Evolutionary conservation across 2,797 vertebrate genomes (phyloP).

Genomic region (Schizopygopsis malacanthus): DNA sequence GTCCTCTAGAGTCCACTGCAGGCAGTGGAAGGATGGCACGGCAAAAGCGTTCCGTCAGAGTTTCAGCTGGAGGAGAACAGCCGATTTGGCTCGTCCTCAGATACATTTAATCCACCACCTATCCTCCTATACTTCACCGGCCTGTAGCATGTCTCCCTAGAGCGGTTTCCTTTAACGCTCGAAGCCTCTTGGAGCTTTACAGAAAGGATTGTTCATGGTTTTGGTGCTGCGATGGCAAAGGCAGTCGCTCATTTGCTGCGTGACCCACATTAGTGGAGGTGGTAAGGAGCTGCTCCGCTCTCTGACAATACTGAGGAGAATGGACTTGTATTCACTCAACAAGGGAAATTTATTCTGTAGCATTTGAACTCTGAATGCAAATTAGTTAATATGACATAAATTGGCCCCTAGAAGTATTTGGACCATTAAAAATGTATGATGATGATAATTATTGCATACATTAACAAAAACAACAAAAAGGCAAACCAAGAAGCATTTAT

Average conservation of each 20-base stretch:
- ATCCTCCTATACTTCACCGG: neutral
- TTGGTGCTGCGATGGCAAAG: neutral
- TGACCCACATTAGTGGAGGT: conserved; percentile 31
- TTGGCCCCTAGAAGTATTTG: neutral
- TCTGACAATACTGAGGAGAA: neutral
- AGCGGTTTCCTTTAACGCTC: conserved; percentile 1
- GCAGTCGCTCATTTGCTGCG: conserved; percentile 1
- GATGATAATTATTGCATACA: neutral
- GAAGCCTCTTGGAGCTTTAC: neutral
- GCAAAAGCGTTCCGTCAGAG: conserved; percentile 48
- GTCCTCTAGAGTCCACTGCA: conserved; percentile 66
- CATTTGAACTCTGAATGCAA: neutral
- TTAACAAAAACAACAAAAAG: conserved; percentile 4
- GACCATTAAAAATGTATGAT: neutral
- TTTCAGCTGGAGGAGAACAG: conserved; percentile 27
- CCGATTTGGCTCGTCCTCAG: conserved; percentile 22
- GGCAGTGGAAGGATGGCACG: conserved; percentile 46
- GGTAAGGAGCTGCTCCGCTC: conserved; percentile 14
- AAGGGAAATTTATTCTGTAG: neutral
- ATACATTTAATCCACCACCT: conserved; percentile 30
- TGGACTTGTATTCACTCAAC: neutral
- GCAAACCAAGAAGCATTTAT: neutral
- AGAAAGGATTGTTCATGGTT: neutral
- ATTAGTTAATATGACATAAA: neutral
- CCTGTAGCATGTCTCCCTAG: neutral